Percentiles rank a stretch among this genome's conserved stretches.
Conservation (phyloP, 1,140 invertebrate genomes). For the Hyles euphorbiae region DNA sequence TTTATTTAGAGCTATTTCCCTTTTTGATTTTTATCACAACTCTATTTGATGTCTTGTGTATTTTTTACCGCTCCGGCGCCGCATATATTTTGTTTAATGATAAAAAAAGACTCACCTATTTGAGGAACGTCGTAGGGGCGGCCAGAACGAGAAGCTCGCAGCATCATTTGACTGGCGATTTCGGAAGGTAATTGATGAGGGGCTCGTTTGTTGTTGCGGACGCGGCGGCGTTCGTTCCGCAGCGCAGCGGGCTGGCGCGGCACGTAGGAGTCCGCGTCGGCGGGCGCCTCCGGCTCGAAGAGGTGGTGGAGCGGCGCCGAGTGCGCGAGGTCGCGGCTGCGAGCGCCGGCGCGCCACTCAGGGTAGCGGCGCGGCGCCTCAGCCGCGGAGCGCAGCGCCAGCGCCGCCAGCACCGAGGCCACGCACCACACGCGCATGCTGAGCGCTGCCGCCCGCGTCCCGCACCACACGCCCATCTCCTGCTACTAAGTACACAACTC, state of each 20-base stretch:
- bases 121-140: conserved; percentile 68
- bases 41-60: no score
- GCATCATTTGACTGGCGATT: conserved; percentile 67
- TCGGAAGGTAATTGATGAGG: conserved; percentile 50
- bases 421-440: conserved; percentile 63
- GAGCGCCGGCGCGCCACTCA: conserved; percentile 41
- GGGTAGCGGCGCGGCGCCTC: conserved; percentile 53
- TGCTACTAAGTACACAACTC: conserved; percentile 59
- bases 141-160: conserved; percentile 59
- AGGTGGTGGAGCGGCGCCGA: conserved; percentile 52
- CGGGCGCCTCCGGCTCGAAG: conserved; percentile 42
- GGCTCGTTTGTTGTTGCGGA: conserved; percentile 52
- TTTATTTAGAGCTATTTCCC: no score
- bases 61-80: not conserved
- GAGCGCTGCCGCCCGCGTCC: conserved; percentile 34
- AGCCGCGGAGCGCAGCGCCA: conserved; percentile 57
- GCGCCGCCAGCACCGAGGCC: conserved; percentile 56
- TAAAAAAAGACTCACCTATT: conserved; percentile 48
- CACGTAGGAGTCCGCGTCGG: conserved; percentile 26
- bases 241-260: conserved; percentile 29
- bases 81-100: not conserved
- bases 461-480: conserved; percentile 51
- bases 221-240: conserved; percentile 49
- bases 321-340: conserved; percentile 42
- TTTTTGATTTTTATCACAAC: no score